These are phyloP conservation scores for Rhyacophila brunnea DNA, from an alignment of 1,140 invertebrate genomes.

Conservation along the genomic window DNA sequence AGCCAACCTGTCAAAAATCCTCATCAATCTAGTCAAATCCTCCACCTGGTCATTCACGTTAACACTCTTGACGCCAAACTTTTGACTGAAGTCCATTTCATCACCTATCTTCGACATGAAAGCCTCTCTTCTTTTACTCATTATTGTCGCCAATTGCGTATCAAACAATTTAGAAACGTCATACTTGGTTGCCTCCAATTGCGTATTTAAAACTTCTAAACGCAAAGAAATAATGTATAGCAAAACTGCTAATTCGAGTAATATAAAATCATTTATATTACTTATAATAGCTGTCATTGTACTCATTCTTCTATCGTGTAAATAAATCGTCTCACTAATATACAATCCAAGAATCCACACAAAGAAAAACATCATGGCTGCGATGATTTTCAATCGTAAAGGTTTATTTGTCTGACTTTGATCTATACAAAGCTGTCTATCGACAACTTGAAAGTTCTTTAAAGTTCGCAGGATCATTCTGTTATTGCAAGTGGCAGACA, in stretches of 20 bases:
- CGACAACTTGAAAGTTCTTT: conserved; percentile 30
- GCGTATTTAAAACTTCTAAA: conserved; percentile 25
- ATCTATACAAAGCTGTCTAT: conserved; percentile 24
- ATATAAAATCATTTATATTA: conserved; percentile 24
- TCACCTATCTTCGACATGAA: conserved; percentile 9
- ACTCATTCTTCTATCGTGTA: neutral
- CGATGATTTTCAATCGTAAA: conserved; percentile 18
- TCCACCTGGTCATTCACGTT: conserved; percentile 16
- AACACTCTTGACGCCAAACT: neutral
- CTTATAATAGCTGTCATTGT: neutral
- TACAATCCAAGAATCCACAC: neutral
- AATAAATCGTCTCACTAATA: neutral
- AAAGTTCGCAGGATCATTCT: conserved; percentile 26
- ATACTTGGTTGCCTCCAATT: conserved; percentile 26
- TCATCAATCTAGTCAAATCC: conserved; percentile 28
- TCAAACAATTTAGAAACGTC: conserved; percentile 28
- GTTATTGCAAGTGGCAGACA: conserved; percentile 26
- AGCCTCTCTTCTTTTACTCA: conserved; percentile 8
- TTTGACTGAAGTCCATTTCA: neutral
- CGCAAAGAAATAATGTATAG: conserved; percentile 19
- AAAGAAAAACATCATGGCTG: neutral
- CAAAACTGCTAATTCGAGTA: conserved; percentile 21
- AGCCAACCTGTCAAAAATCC: conserved; percentile 26
- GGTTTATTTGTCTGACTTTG: conserved; percentile 17
- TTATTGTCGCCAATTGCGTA: conserved; percentile 13